Conservation (phyloP, 2,888 invertebrate species). For the Latheticus oryzae region DNA sequence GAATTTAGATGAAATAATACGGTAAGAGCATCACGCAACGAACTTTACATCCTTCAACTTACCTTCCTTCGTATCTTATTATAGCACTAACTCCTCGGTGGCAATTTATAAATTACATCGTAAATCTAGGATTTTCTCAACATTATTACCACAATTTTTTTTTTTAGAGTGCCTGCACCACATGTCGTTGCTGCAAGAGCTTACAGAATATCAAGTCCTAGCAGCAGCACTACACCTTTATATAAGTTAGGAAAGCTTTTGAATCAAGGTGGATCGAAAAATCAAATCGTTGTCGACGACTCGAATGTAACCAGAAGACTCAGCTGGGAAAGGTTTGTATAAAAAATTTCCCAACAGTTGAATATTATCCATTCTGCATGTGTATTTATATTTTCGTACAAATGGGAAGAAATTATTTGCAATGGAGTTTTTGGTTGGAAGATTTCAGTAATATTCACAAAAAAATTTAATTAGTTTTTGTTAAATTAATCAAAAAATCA, state of each 20-base stretch:
- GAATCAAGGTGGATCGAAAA: conserved; percentile 68
- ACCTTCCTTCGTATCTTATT: conserved; percentile 14
- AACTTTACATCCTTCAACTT: conserved; percentile 8
- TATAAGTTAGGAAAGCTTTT: conserved; percentile 70
- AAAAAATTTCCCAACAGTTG: not conserved
- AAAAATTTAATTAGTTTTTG: too few relatives aligned
- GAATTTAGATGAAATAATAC: conserved; percentile 7
- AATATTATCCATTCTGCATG: too few relatives aligned
- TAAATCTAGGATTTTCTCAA: conserved; percentile 12
- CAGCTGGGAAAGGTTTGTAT: conserved; percentile 73
- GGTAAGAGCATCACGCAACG: conserved; percentile 21
- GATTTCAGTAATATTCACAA: too few relatives aligned
- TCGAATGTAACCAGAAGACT: conserved; percentile 69
- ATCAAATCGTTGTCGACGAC: conserved; percentile 64
- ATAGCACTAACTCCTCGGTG: conserved; percentile 4
- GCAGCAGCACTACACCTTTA: conserved; percentile 63
- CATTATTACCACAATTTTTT: conserved; percentile 7
- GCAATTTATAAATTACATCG: conserved; percentile 15
- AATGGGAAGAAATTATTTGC: too few relatives aligned
- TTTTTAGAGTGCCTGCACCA: conserved; percentile 69
- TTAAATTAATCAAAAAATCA: too few relatives aligned
- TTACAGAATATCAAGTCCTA: conserved; percentile 66
- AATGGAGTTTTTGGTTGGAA: too few relatives aligned
- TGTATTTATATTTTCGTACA: too few relatives aligned
- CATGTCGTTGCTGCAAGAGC: conserved; percentile 70